Conservation (phyloP, 2,888 invertebrate species). For the Stenodema calcarata region DNA sequence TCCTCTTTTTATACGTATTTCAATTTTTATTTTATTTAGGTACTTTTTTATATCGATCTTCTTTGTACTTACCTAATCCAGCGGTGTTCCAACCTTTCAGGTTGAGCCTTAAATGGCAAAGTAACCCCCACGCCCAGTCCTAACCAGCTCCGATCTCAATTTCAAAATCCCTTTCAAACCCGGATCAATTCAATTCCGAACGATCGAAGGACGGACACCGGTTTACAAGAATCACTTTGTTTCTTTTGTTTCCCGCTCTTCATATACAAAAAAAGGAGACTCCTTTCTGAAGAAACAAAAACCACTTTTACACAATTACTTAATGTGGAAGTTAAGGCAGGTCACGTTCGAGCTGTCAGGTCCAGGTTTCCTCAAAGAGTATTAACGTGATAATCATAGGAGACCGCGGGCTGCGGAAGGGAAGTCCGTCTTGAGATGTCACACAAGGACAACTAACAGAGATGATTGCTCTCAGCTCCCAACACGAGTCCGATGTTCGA, state of each 20-base stretch:
- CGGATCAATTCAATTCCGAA: slow-evolving; percentile 22
- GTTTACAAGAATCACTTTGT: slow-evolving; percentile 32
- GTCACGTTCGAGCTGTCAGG: slow-evolving; percentile 38
- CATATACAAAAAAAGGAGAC: not conserved
- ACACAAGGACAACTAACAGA: not conserved
- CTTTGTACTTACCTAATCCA: slow-evolving; percentile 7
- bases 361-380: slow-evolving; percentile 28
- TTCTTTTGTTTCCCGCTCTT: not conserved
- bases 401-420: not conserved
- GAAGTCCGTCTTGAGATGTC: not conserved
- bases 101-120: slow-evolving; percentile 38
- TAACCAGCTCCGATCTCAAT: slow-evolving; percentile 26
- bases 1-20: not conserved
- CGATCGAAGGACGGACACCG: not conserved
- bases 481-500: not conserved
- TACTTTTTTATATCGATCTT: slow-evolving; percentile 11
- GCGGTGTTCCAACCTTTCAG: not conserved
- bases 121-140: not conserved
- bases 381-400: slow-evolving; percentile 39
- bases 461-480: not conserved
- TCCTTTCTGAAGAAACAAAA: not conserved
- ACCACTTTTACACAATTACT: slow-evolving; percentile 34
- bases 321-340: slow-evolving; percentile 27
- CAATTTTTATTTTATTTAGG: not conserved
- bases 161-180: slow-evolving; percentile 37